Base-by-base conservation (phyloP, 2,888 invertebrate species). In the Trissoscelio sp. region DNA sequence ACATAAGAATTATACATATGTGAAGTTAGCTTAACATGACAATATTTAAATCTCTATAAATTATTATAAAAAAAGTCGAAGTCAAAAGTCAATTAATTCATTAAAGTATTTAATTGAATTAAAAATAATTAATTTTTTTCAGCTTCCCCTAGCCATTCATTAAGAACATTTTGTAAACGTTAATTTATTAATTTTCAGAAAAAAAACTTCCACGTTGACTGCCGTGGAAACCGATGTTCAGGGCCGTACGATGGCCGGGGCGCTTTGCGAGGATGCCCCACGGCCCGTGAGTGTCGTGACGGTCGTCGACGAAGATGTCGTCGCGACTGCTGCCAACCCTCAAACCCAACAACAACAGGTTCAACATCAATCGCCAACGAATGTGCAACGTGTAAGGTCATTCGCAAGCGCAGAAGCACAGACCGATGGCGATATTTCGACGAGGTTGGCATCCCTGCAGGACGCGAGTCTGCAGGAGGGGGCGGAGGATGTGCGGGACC, bases 341-440 rank as follows among this genome's bases (percentile, higher is more conserved):
- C 73, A 62, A 39, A 39, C 22, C 14, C 67, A 64, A 22, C 69
- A 81, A 22, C 42, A 73, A 34, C 81, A 39, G 31, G 66, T 62
- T n/a, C 79, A 79, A 24, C 72, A 79, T 11, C 62, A 83, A 81
- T 55, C 75, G 42, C 9, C 80, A 48, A 11, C 53, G 18, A 55
- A 55, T 31, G 69, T 70, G 24, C 51, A 69, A 37, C 83, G 79
- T 79, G 84, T 60, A 1, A 85, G 91, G 22, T 90, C 89, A n/a
- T 91, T 88, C 83, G 89, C 88, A 28, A 91, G 90, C 73, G 90
- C 91, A 39, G 91, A 91, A 81, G 91, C 91, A 5, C 91, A 91
- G 75, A 91, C 91, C 72, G 89, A 90, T 31, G 62, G 83, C 70
- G 77, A 86, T 51, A 70, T 83, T 18, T 48, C 81, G 51, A n/a